These are phyloP conservation scores for Menura novaehollandiae DNA, from an alignment of 2,113 vertebrate species.

Conservation along the genomic window DNA sequence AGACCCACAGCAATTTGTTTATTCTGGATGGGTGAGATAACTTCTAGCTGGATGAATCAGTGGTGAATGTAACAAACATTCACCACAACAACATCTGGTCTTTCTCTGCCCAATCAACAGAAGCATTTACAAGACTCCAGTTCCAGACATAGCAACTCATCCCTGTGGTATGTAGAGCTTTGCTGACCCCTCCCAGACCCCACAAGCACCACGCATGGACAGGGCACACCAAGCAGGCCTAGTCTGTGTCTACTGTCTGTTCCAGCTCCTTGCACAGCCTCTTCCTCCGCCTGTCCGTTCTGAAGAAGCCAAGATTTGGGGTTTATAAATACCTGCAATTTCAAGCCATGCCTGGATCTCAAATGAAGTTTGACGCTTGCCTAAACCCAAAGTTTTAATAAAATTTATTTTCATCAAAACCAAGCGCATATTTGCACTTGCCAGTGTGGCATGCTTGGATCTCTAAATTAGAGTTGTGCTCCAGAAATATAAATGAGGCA, in stretches of 20 bases:
- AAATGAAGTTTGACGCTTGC: not conserved
- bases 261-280: not conserved
- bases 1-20: not conserved
- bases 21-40: not conserved
- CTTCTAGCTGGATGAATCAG: not conserved
- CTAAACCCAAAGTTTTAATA: not conserved
- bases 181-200: not conserved
- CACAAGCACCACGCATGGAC: not conserved
- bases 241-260: not conserved
- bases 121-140: not conserved
- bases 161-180: not conserved
- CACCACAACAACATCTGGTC: not conserved
- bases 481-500: not conserved
- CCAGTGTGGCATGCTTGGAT: not conserved
- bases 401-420: not conserved
- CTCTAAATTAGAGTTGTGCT: not conserved
- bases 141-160: not conserved
- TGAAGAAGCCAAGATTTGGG: not conserved
- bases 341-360: not conserved
- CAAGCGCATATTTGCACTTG: not conserved
- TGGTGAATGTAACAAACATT: not conserved
- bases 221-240: not conserved
- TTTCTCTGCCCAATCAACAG: not conserved
- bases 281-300: not conserved
- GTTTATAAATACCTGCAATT: not conserved